Evolutionary conservation across 2,113 vertebrate genomes (phyloP), one percentile per base, ranked within the genome.

Genomic region (Stigmatopora argus): DNA sequence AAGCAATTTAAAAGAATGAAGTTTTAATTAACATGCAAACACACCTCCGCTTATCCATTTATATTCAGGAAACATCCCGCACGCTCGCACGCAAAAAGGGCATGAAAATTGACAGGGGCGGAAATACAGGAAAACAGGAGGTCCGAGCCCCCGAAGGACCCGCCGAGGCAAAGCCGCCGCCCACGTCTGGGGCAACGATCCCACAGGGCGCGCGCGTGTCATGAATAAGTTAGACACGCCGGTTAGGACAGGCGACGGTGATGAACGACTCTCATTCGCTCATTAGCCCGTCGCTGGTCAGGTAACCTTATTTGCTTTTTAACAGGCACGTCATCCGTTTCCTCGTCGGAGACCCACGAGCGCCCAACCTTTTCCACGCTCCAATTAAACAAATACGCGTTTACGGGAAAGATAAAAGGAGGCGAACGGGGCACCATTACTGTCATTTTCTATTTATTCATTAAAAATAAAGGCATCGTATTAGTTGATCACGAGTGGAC

Each of bases 231-330:
- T 83, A 86, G 76, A 81, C 79, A 70, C 75, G 76, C 82, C 83
- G 82, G 83, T 90, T 88, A 86, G 78, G 31, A 65, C 76, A 56
- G 84, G 77, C 81, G 60, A 71, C 67, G 5, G 69, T 89, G 88
- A 89, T 88, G 88, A 90, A 91, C 86, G 86, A 73, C 63, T 83
- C 80, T 85, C 85, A 78, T 84, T 88, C 83, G 86, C 80, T 90
- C 86, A 89, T 90, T 88, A 85, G 86, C 70, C 75, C 73, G 64
- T 23, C 59, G 71, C 79, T 77, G 78, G 81, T 83, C 77, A 72
- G 71, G 70, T 46, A 65, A 66, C 84, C 82, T 88, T 83, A 89
- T 89, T 88, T 77, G 79, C 70, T 87, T 85, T 87, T 86, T 87
- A 89, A 82, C 49, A 58, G 74, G 72, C 73, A 13, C 77, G 76